phyloP scores from a whole-genome alignment of 37 sponge, comb jelly and placozoan genomes.

The Bolinopsis microptera region DNA sequence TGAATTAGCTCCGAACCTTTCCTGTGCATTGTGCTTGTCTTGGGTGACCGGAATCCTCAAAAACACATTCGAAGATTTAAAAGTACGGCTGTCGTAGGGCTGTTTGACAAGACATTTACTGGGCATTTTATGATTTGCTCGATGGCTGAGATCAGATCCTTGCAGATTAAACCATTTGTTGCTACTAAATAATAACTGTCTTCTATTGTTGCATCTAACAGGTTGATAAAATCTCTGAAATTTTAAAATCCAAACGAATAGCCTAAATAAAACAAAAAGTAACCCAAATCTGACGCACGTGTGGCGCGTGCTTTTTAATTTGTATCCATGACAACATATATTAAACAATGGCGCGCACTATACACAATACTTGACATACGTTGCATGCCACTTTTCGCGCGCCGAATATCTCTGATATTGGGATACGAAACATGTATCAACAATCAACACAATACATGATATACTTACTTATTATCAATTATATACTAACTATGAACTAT shows the following conservation, averaged over 20 bases:
- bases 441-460: no score
- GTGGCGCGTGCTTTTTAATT: background rate
- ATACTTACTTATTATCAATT: no score
- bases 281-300: background rate
- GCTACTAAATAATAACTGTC: background rate
- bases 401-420: no score
- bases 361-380: no score
- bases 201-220: background rate
- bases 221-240: background rate
- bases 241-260: background rate
- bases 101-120: background rate
- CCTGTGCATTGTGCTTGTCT: background rate
- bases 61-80: constrained; percentile 14
- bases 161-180: background rate
- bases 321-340: background rate
- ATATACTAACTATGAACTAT: no score
- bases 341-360: no score
- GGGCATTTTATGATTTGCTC: background rate
- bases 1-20: no score
- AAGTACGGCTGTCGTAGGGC: constrained; percentile 53
- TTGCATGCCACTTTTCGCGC: no score
- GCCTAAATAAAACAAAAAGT: background rate
- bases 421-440: no score
- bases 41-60: background rate
- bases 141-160: background rate